Percentiles rank a stretch among this genome's conserved stretches.
Conservation (phyloP, 1,140 invertebrate species). For the Lycorma delicatula region DNA sequence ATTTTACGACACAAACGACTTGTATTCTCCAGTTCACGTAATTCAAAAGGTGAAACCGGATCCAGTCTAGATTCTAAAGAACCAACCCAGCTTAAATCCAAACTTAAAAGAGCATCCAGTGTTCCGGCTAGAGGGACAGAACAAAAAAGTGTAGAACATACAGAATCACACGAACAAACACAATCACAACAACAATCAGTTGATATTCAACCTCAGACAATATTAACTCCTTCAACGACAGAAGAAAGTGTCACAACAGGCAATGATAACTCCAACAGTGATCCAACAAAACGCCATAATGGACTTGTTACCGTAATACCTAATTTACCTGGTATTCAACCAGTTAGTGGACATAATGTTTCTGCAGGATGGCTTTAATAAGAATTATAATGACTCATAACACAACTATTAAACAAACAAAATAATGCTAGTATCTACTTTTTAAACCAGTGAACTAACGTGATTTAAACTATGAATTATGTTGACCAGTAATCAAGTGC, state of each 20-base stretch:
- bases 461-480: too few relatives aligned
- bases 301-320: constrained; percentile 43
- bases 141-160: not conserved
- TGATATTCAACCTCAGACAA: constrained; percentile 10
- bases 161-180: constrained; percentile 8
- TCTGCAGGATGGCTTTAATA: constrained; percentile 54
- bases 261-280: constrained; percentile 1
- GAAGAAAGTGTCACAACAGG: constrained; percentile 18
- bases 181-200: constrained; percentile 13
- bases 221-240: constrained; percentile 11
- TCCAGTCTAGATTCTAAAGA: constrained; percentile 37
- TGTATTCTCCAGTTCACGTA: constrained; percentile 66
- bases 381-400: too few relatives aligned
- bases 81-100: constrained; percentile 24
- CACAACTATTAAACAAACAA: too few relatives aligned
- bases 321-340: constrained; percentile 51
- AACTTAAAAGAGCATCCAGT: constrained; percentile 50
- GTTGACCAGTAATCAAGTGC: too few relatives aligned
- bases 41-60: constrained; percentile 48
- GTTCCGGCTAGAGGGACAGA: constrained; percentile 35
- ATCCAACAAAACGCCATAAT: constrained; percentile 35
- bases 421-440: too few relatives aligned
- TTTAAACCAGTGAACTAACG: too few relatives aligned
- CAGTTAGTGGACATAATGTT: constrained; percentile 50
- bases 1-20: constrained; percentile 65